Percentiles rank a stretch among this genome's conserved stretches.
Evolutionary conservation across 2,888 invertebrate species (phyloP).

Genomic region (Seira ritae): DNA sequence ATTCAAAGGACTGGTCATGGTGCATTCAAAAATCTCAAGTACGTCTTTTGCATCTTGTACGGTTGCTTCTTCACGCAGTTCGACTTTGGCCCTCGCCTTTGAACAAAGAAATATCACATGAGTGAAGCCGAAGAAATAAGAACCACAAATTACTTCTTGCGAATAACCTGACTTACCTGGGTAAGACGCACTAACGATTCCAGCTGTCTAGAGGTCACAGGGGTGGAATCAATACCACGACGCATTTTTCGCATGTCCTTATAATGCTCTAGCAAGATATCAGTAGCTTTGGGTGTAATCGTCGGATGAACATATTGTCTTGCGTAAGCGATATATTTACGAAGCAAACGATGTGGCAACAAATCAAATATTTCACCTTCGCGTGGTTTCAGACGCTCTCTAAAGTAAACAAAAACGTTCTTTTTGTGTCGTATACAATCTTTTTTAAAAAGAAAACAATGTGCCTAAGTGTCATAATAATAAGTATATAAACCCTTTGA

Average conservation of each 20-base stretch:
- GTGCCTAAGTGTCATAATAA: too few relatives aligned
- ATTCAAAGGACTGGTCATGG: slow-evolving; percentile 85
- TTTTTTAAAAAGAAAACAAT: too few relatives aligned
- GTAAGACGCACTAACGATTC: slow-evolving; percentile 92
- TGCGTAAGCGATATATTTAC: slow-evolving; percentile 95
- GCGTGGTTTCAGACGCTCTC: neutral
- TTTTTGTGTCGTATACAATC: too few relatives aligned
- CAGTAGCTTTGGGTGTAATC: slow-evolving; percentile 84
- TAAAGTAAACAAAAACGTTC: neutral
- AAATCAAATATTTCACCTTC: slow-evolving; percentile 82
- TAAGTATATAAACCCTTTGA: too few relatives aligned
- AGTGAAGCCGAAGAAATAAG: slow-evolving; percentile 15
- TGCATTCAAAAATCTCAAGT: slow-evolving; percentile 88
- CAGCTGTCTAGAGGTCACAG: slow-evolving; percentile 91
- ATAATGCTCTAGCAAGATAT: slow-evolving; percentile 86
- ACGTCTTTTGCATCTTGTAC: slow-evolving; percentile 89
- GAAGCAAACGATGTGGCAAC: slow-evolving; percentile 85
- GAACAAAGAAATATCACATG: slow-evolving; percentile 59
- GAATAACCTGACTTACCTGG: slow-evolving; percentile 78
- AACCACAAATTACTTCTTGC: neutral
- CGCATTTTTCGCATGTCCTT: slow-evolving; percentile 84
- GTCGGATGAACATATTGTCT: slow-evolving; percentile 90
- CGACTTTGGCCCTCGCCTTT: slow-evolving; percentile 92
- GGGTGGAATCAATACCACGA: slow-evolving; percentile 82
- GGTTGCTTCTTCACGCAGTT: slow-evolving; percentile 88